Base-by-base conservation (phyloP, 1,140 invertebrate genomes). In the Cyrtorhinus lividipennis region DNA sequence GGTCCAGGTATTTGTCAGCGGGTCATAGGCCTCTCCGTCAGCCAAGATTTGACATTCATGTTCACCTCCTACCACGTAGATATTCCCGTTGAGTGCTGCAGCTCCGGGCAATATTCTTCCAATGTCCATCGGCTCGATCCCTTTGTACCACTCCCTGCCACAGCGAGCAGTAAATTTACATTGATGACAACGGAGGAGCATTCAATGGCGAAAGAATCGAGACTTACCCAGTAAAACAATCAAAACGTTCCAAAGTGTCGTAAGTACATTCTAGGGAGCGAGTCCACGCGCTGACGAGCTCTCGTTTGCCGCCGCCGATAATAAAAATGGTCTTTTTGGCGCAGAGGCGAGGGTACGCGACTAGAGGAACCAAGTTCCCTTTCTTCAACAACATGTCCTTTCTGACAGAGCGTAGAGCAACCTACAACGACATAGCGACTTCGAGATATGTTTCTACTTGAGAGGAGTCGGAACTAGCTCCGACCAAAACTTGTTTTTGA, bases 61-160 rank as follows among this genome's bases (percentile, higher is more conserved):
- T 72, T 95, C 92, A 0, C 93, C 93, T 56, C 92, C 92, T 26
- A 95, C 84, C 5, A 92, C 92, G 72, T 92, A 97, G 63, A 96
- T 89, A 67, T 87, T 81, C 12, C 88, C 90, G 69, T 92, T 86
- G 44, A 95, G 72, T n/a, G 86, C 80, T 1, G 91, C 88, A 5
- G 94, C 88, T 30, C 91, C 92, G 0, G 92, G 92, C 64, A 94
- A 77, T 70, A 95, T 93, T 66, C 92, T 78, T 0, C 89, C 87
- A 66, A 92, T 87, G 56, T 82, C 80, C 84, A 96, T 94, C 1
- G 90, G 81, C 10, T 84, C 79, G 18, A 62, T 65, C 1, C 86
- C 81, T 71, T 84, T 81, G 62, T 81, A 82, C 89, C 89, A 93
- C 75, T 84, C 81, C 59, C 92, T 90, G 57, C 71, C n/a, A n/a